Percentiles rank a stretch among this genome's conserved stretches.
phyloP scores from a whole-genome alignment of 2,113 vertebrate genomes.

The Etheostoma cragini region DNA sequence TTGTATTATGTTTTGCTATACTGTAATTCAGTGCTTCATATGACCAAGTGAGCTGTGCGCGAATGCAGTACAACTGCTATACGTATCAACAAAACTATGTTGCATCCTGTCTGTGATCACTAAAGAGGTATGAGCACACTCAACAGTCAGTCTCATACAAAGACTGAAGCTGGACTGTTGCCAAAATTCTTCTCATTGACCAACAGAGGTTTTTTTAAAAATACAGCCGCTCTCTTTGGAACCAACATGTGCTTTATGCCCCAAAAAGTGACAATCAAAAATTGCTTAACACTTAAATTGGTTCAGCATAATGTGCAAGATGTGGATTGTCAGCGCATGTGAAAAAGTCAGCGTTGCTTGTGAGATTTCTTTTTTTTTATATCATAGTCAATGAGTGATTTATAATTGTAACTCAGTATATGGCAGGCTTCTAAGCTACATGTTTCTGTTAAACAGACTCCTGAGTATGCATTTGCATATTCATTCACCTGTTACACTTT shows the following conservation, averaged over 20 bases:
- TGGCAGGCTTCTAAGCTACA: conserved; percentile 51
- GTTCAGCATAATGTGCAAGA: conserved; percentile 63
- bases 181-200: conserved; percentile 43
- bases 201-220: conserved; percentile 45
- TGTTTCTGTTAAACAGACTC: conserved; percentile 62
- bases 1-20: conserved; percentile 75
- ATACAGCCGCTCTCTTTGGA: conserved; percentile 56
- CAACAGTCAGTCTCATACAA: conserved; percentile 12
- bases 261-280: conserved; percentile 81
- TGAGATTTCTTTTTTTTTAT: conserved; percentile 68
- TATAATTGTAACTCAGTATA: conserved; percentile 56
- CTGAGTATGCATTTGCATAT: conserved; percentile 63
- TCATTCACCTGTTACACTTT: conserved; percentile 58
- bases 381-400: conserved; percentile 59
- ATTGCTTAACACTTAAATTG: conserved; percentile 52
- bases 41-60: conserved; percentile 73
- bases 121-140: conserved; percentile 43
- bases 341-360: conserved; percentile 56
- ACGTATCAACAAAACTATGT: conserved; percentile 51
- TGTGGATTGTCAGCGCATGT: conserved; percentile 64
- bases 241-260: conserved; percentile 81
- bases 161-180: conserved; percentile 38
- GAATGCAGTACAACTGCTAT: conserved; percentile 72
- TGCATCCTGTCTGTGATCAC: conserved; percentile 59
- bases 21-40: conserved; percentile 72